phyloP scores from a whole-genome alignment of 92 coral and sea anemone species.

The Palythoa heliodiscus region DNA sequence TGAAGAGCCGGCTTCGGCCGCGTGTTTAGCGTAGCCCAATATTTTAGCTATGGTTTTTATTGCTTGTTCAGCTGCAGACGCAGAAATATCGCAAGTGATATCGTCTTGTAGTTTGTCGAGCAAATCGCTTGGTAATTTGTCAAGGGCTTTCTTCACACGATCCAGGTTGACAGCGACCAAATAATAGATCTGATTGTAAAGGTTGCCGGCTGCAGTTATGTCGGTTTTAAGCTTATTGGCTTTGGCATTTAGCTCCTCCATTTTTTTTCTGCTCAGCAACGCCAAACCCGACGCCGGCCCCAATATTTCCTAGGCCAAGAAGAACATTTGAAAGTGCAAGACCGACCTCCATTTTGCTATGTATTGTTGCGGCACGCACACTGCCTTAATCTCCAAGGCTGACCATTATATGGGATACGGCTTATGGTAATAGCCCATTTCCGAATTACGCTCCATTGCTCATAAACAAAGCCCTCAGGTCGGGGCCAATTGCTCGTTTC shows the following conservation, averaged over 20 bases:
- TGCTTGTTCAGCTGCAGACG: constrained; percentile 36
- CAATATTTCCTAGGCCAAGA: constrained; percentile 44
- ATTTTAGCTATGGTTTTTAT: constrained; percentile 41
- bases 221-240: constrained; percentile 36
- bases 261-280: constrained; percentile 55
- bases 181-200: constrained; percentile 53
- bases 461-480: too few species aligned
- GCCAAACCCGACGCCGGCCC: constrained; percentile 59
- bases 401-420: too few species aligned
- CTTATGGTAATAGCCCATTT: too few species aligned
- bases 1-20: neutral
- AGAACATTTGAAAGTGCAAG: constrained; percentile 45
- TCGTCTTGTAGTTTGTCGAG: constrained; percentile 43
- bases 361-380: neutral
- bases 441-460: too few species aligned
- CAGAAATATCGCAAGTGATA: constrained; percentile 32
- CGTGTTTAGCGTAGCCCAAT: constrained; percentile 26
- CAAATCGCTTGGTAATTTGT: constrained; percentile 62
- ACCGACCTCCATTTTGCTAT: constrained; percentile 36
- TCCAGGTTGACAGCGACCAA: constrained; percentile 43
- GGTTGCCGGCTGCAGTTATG: constrained; percentile 34
- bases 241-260: constrained; percentile 47
- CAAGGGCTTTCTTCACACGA: constrained; percentile 53
- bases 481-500: too few species aligned
- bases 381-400: too few species aligned